Evolutionary conservation across 2,888 invertebrate genomes (phyloP).

Genomic region (Trichopoda pennipes): DNA sequence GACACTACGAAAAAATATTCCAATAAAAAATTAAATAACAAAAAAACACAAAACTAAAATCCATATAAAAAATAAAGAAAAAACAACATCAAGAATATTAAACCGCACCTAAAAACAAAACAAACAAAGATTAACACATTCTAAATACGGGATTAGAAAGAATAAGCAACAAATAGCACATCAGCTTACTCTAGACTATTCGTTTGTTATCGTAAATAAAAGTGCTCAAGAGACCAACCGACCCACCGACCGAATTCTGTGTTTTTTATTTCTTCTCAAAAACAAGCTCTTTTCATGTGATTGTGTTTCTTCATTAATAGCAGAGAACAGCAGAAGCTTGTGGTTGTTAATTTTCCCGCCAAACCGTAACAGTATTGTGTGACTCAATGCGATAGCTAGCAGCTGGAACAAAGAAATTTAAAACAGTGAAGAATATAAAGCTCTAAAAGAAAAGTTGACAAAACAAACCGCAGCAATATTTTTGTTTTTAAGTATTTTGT

Average conservation of each 20-base stretch:
- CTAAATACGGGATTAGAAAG: not conserved
- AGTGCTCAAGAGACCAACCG: not conserved
- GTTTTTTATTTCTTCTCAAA: slow-evolving; percentile 8
- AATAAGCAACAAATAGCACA: not conserved
- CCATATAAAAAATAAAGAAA: slow-evolving; percentile 10
- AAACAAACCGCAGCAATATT: slow-evolving; percentile 15
- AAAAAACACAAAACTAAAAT: slow-evolving; percentile 3
- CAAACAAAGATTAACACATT: slow-evolving; percentile 3
- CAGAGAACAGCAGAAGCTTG: slow-evolving; percentile 39
- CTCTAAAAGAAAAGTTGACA: not conserved
- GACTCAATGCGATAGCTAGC: slow-evolving; percentile 33
- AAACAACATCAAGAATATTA: slow-evolving; percentile 50
- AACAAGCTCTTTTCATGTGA: not conserved
- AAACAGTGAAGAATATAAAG: slow-evolving; percentile 19
- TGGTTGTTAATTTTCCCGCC: slow-evolving; percentile 43
- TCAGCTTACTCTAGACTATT: slow-evolving; percentile 26
- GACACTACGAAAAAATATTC: slow-evolving; percentile 37
- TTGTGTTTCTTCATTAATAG: slow-evolving; percentile 29
- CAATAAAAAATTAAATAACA: slow-evolving; percentile 21
- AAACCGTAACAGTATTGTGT: slow-evolving; percentile 46
- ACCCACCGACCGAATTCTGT: not conserved
- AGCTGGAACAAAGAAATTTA: slow-evolving; percentile 5
- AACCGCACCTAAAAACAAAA: slow-evolving; percentile 58
- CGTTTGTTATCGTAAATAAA: not conserved
- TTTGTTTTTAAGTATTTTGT: slow-evolving; percentile 11